These are phyloP conservation scores for Oreonectes daqikongensis DNA, from an alignment of 2,797 vertebrate species.

Conservation along the genomic window DNA sequence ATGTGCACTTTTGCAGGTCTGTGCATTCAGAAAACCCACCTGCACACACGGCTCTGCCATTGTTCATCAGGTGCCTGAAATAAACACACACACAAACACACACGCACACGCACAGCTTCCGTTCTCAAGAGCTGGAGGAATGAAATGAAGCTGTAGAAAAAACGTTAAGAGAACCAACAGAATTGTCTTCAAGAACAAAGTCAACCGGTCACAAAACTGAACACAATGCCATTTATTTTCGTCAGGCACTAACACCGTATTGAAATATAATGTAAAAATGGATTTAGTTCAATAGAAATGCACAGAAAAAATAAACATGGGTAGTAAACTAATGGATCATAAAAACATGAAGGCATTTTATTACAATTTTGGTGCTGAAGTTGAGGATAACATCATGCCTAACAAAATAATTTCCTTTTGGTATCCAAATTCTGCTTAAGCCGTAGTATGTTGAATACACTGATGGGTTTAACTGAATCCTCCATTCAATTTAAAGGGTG, in stretches of 20 bases:
- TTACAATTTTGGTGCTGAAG: constrained; percentile 41
- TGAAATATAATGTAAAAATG: constrained; percentile 51
- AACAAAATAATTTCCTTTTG: constrained; percentile 34
- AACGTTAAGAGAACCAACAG: neutral
- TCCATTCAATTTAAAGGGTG: constrained; percentile 2
- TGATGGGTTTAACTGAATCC: neutral
- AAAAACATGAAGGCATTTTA: constrained; percentile 27
- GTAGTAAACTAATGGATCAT: constrained; percentile 21
- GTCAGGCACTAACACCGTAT: constrained; percentile 48
- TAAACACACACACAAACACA: neutral
- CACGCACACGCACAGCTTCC: neutral
- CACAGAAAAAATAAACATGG: constrained; percentile 34
- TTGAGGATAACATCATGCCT: constrained; percentile 29
- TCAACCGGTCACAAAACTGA: constrained; percentile 47
- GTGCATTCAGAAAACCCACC: constrained; percentile 40
- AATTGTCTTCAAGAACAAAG: constrained; percentile 43
- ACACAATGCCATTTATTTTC: constrained; percentile 55
- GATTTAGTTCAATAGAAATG: constrained; percentile 41
- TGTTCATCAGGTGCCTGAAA: constrained; percentile 27
- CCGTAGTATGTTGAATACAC: neutral
- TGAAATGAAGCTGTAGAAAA: constrained; percentile 17
- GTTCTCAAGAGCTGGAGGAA: constrained; percentile 16
- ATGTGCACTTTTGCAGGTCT: constrained; percentile 11
- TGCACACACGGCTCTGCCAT: neutral
- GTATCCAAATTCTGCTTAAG: constrained; percentile 29